phyloP scores from a whole-genome alignment of 2,797 vertebrate genomes.

The Falco peregrinus region DNA sequence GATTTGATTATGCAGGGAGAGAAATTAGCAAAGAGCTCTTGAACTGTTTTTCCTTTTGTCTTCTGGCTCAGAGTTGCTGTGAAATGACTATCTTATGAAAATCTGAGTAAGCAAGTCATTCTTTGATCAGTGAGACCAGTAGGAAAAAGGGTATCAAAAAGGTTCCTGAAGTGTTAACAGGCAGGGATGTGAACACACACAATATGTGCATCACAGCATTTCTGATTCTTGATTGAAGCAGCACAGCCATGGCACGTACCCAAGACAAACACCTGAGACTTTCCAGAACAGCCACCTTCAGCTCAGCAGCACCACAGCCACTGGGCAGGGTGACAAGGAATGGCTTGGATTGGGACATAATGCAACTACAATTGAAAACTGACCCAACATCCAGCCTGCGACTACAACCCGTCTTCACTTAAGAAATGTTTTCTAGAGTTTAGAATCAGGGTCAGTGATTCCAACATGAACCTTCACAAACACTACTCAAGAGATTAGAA shows the following conservation, averaged over 20 bases:
- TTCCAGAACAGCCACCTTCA: not conserved
- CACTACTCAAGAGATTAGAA: not conserved
- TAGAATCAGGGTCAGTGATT: not conserved
- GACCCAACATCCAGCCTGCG: not conserved
- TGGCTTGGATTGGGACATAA: not conserved
- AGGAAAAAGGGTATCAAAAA: conserved; percentile 55
- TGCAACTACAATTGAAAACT: not conserved
- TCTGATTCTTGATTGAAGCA: conserved; percentile 32
- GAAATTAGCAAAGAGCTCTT: conserved; percentile 79
- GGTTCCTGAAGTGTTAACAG: conserved; percentile 63
- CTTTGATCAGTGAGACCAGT: conserved; percentile 71
- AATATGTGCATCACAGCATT: not conserved
- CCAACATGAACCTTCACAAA: not conserved
- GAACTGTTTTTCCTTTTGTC: conserved; percentile 76
- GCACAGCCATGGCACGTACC: not conserved
- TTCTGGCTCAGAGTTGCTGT: conserved; percentile 71
- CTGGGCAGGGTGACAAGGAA: not conserved
- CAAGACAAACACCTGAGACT: not conserved
- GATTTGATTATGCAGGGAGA: conserved; percentile 81
- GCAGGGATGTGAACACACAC: conserved; percentile 49
- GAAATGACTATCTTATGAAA: conserved; percentile 75
- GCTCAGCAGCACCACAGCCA: not conserved
- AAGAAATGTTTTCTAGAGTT: not conserved
- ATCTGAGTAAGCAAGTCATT: conserved; percentile 71
- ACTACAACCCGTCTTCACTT: not conserved